Evolutionary conservation across 2,113 vertebrate genomes (phyloP).

Genomic region (Pseudorhombus dupliciocellatus): DNA sequence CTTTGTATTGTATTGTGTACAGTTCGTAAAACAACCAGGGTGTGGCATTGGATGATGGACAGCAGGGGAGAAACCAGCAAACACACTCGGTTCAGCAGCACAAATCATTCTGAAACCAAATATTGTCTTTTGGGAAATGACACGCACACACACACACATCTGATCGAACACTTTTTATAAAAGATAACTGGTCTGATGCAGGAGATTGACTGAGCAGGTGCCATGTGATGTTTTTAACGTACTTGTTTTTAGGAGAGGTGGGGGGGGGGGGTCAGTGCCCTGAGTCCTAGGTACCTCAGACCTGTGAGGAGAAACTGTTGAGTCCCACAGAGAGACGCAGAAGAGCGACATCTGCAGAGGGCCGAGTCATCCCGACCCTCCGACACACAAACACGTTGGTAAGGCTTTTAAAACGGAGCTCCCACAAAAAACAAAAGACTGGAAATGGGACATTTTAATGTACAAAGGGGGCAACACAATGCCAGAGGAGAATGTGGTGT

Average conservation of each 20-base stretch:
- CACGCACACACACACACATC: slow-evolving; percentile 42
- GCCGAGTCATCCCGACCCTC: slow-evolving; percentile 22
- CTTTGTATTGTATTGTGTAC: slow-evolving; percentile 53
- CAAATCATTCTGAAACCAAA: slow-evolving; percentile 58
- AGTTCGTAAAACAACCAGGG: slow-evolving; percentile 45
- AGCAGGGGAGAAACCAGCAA: slow-evolving; percentile 28
- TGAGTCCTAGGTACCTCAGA: slow-evolving; percentile 59
- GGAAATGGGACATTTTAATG: slow-evolving; percentile 48
- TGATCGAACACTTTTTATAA: slow-evolving; percentile 49
- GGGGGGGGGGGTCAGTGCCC: slow-evolving; percentile 42
- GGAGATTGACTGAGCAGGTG: slow-evolving; percentile 41
- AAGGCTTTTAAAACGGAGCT: slow-evolving; percentile 78
- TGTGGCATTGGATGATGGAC: slow-evolving; percentile 30
- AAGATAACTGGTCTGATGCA: slow-evolving; percentile 56
- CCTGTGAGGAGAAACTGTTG: slow-evolving; percentile 38
- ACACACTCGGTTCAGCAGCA: slow-evolving; percentile 49
- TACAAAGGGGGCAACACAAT: slow-evolving; percentile 58
- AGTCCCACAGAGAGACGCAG: slow-evolving; percentile 23
- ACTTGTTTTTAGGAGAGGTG: slow-evolving; percentile 9
- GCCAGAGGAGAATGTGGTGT: slow-evolving; percentile 53
- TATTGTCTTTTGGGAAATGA: slow-evolving; percentile 58
- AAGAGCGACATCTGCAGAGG: slow-evolving; percentile 19
- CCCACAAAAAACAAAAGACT: slow-evolving; percentile 60
- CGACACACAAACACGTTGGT: slow-evolving; percentile 64
- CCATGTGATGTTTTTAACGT: slow-evolving; percentile 11